phyloP scores from a whole-genome alignment of 2,888 invertebrate genomes.

The Leptothorax acervorum region DNA sequence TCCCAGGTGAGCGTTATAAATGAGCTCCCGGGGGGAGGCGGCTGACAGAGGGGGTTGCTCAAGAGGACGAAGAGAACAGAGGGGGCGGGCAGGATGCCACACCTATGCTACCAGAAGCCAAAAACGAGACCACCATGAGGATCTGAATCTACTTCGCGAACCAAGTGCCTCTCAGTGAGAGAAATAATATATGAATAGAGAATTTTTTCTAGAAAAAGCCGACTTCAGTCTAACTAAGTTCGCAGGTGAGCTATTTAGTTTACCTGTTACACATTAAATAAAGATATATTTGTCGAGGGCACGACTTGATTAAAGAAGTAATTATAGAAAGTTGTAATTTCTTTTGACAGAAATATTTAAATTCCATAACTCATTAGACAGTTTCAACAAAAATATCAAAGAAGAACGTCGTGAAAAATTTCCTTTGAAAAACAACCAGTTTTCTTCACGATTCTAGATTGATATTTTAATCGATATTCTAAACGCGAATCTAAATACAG shows the following conservation, averaged over 20 bases:
- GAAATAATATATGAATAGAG: constrained; percentile 29
- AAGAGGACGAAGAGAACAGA: constrained; percentile 59
- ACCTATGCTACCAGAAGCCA: constrained; percentile 81
- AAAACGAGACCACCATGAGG: constrained; percentile 78
- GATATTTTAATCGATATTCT: neutral
- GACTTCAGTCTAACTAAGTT: neutral
- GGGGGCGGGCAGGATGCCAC: constrained; percentile 63
- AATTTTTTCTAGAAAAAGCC: neutral
- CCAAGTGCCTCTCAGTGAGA: constrained; percentile 42
- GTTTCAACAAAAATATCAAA: neutral
- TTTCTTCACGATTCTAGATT: neutral
- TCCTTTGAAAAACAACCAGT: neutral
- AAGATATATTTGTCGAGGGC: neutral
- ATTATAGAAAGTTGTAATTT: neutral
- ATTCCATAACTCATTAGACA: neutral
- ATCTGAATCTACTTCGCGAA: constrained; percentile 62
- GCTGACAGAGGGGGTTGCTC: constrained; percentile 62
- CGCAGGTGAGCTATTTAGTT: neutral
- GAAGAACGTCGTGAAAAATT: neutral
- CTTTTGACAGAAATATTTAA: constrained; percentile 1
- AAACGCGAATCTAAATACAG: constrained; percentile 10
- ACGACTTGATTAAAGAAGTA: neutral
- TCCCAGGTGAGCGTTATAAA: constrained; percentile 83
- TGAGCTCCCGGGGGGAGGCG: constrained; percentile 76
- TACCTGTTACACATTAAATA: neutral